Base-by-base conservation (phyloP, 2,797 vertebrate species). In the Phataginus tetradactyla region DNA sequence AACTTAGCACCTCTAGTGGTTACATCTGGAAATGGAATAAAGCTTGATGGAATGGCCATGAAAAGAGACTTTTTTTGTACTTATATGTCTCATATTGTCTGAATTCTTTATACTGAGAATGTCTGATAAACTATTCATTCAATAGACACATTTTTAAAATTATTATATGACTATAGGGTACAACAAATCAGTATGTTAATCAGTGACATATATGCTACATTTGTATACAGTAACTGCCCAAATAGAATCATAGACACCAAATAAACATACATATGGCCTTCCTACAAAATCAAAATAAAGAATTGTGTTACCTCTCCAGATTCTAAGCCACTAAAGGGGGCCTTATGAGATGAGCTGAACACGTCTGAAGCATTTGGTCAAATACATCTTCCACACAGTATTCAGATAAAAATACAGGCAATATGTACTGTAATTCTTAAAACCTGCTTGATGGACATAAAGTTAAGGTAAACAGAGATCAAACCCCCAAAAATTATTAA, bases 271-370 rank as follows among this genome's bases (percentile, higher is more conserved):
- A 75, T 32, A 64, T 45, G 21, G 32, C 20, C 57, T 86, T 72
- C 88, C 63, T 72, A 27, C 12, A 79, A 71, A 78, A 77, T 71
- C 25, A 71, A 96, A 91, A 72, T 42, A 64, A 61, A 89, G 80
- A 91, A 55, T n/a, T 61, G 10, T 71, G 39, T 42, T 86, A 64
- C 23, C 80, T 86, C 8, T 27, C 9, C 49, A 94, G 32, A 78
- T 53, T 89, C 68, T 90, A 88, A 75, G 25, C 84, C 81, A 77
- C 34, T 79, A 68, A 96, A 81, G 21, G 91, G 92, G 37, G 61
- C 25, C 87, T 90, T 89, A 29, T 83, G 37, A 86, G 37, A 74
- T 37, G 55, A 68, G n/a, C 59, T 78, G n/a, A 96, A n/a, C 32
- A 92, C 64, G 75, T 59, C 71, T 64, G n/a, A 83, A 94, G 92